phyloP scores from a whole-genome alignment of 23 tunicate genomes.

The Oikopleura dioica region DNA sequence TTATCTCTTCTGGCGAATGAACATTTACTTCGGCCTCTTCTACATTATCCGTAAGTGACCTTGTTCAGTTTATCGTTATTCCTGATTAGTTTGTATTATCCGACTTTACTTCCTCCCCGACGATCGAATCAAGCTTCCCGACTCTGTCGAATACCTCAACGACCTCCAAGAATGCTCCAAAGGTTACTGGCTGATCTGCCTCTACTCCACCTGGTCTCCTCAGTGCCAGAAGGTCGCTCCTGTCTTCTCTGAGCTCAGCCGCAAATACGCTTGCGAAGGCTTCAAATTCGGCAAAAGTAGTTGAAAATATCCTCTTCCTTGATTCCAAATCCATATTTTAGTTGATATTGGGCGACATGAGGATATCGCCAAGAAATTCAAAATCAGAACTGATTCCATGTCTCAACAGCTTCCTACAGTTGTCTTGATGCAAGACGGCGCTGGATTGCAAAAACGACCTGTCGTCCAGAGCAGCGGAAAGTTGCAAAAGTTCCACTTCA shows the following conservation, averaged over 20 bases:
- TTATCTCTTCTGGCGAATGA: background rate
- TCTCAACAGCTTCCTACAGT: background rate
- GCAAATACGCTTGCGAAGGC: background rate
- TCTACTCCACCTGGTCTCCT: background rate
- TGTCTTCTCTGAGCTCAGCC: background rate
- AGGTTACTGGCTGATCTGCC: background rate
- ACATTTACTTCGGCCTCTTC: background rate
- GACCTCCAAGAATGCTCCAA: background rate
- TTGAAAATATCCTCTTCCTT: too few species aligned
- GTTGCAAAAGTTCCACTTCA: background rate
- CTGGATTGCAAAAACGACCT: background rate
- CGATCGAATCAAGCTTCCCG: background rate
- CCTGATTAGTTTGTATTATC: background rate
- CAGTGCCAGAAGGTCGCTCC: background rate
- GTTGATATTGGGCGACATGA: slow-evolving; percentile 5
- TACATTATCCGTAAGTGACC: too few species aligned
- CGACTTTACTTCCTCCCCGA: background rate
- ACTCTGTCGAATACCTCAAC: background rate
- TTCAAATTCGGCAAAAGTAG: background rate
- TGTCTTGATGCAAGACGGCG: slow-evolving; percentile 1
- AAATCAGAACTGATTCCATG: background rate
- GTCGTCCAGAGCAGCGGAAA: background rate
- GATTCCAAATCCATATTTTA: background rate
- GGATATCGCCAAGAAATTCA: background rate
- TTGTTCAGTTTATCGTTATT: too few species aligned